Percentiles rank a stretch among this genome's conserved stretches.
These are phyloP conservation scores for Lepus townsendii DNA, from an alignment of 2,797 vertebrate species.

Conservation along the genomic window DNA sequence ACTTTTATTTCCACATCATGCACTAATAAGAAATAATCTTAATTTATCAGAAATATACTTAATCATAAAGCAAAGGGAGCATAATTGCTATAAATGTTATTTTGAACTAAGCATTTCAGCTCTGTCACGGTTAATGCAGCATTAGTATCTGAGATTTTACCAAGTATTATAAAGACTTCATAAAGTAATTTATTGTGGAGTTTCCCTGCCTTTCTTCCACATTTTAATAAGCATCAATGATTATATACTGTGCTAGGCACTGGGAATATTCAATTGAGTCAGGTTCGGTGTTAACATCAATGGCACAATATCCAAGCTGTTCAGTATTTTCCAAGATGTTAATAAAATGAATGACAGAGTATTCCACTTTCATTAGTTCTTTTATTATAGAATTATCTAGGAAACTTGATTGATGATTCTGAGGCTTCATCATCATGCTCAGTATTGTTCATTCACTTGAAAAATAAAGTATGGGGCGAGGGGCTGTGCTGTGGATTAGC, in stretches of 20 bases:
- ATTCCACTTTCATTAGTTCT: not conserved
- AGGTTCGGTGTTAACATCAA: not conserved
- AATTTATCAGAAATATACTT: slow-evolving; percentile 30
- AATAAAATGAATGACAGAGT: not conserved
- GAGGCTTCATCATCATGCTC: not conserved
- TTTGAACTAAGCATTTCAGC: slow-evolving; percentile 35
- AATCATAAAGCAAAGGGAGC: not conserved
- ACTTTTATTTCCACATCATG: slow-evolving; percentile 59
- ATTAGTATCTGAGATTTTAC: slow-evolving; percentile 26
- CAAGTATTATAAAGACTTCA: slow-evolving; percentile 14
- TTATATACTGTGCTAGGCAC: not conserved
- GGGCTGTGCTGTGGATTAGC: too few species aligned
- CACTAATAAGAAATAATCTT: slow-evolving; percentile 36
- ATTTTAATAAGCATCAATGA: not conserved
- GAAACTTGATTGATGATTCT: not conserved
- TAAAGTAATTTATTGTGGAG: not conserved
- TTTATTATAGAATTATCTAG: not conserved
- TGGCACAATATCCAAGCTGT: not conserved
- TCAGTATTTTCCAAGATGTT: not conserved
- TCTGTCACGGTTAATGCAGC: not conserved
- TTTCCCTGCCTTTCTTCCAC: not conserved
- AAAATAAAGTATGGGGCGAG: not conserved
- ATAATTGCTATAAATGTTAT: not conserved
- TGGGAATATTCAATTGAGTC: not conserved
- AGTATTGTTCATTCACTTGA: not conserved